Evolutionary conservation across 1,140 invertebrate genomes (phyloP), one percentile per base, ranked within the genome.

Genomic region (Antheraea mylitta): DNA sequence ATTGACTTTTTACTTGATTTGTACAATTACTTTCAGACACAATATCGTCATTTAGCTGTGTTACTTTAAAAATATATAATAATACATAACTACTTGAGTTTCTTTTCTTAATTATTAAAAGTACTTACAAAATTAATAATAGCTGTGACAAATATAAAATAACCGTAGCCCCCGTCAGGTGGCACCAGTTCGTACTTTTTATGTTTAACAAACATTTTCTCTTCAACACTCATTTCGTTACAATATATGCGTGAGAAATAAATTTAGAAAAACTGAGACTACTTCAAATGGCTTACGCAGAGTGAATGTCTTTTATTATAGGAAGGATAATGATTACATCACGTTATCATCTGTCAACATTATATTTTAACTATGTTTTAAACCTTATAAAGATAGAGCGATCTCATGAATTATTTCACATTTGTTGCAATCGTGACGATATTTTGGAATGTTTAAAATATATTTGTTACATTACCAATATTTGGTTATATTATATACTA

Each of bases 111-210:
- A 59, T 66, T 37, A 22, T 36, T 9, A 16, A 58, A 36, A 37
- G 36, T 13, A 81, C 87, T 81, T 73, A 91, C 87, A 71, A 79
- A 76, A 72, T 80, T 77, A n/a, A 91, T 71, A 8, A 78, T 75
- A 37, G 74, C 68, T 4, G 80, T 79, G 9, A 89, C 38, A 61
- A 74, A 80, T 62, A 88, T 83, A 36, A 85, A 42, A 64, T 88
- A 88, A n/a, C 89, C 87, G 76, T 79, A 91, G 0, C 89, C 87
- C 16, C 87, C 87, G 60, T 91, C 87, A 3, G 89, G 89, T 1
- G 89, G 73, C 10, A 85, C 80, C 0, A 79, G 58, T 68, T 79
- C 71, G 76, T 77, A 82, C 69, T 76, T 81, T 65, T 74, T 80
- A 69, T 22, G 70, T 53, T 69, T 76, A 53, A 70, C 64, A n/a